phyloP scores from a whole-genome alignment of 2,888 invertebrate genomes.

The Rhabditoides inermis region DNA sequence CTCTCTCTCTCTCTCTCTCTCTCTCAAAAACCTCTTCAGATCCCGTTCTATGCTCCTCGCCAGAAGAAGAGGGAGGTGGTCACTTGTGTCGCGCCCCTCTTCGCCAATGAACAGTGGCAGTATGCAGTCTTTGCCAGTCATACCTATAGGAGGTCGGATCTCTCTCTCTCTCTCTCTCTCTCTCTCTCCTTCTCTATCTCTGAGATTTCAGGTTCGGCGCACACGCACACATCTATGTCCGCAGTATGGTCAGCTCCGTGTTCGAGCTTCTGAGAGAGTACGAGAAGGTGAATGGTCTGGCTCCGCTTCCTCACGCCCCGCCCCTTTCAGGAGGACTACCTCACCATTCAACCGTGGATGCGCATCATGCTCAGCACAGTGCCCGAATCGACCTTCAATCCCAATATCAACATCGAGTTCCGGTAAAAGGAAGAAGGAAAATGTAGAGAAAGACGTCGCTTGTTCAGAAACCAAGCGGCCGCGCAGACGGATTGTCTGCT shows the following conservation, averaged over 20 bases:
- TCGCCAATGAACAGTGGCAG: slow-evolving; percentile 29
- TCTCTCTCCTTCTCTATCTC: no score
- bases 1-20: no score
- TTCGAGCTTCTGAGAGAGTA: slow-evolving; percentile 18
- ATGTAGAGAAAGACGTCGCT: no score
- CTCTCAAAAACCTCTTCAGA: no score
- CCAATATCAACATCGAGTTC: slow-evolving; percentile 29
- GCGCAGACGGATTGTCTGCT: slow-evolving; percentile 29
- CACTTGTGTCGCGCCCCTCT: slow-evolving; percentile 26
- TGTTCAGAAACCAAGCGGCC: slow-evolving; percentile 27
- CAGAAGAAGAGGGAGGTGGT: no score
- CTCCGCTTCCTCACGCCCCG: no score
- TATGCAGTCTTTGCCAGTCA: slow-evolving; percentile 18
- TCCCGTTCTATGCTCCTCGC: no score
- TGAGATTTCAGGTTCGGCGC: slow-evolving; percentile 20
- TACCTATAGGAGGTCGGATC: slow-evolving; percentile 16
- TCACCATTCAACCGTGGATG: slow-evolving; percentile 22
- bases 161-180: no score
- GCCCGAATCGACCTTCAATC: slow-evolving; percentile 19
- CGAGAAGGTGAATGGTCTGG: slow-evolving; percentile 12
- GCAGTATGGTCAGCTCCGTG: slow-evolving; percentile 25
- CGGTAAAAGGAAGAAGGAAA: no score
- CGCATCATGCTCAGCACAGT: slow-evolving; percentile 16
- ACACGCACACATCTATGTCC: slow-evolving; percentile 23
- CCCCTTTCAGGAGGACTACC: no score